A percentile compares a stretch with the other conserved stretches of the same genome.
phyloP scores from a whole-genome alignment of 2,797 vertebrate species.

The Alca torda region DNA sequence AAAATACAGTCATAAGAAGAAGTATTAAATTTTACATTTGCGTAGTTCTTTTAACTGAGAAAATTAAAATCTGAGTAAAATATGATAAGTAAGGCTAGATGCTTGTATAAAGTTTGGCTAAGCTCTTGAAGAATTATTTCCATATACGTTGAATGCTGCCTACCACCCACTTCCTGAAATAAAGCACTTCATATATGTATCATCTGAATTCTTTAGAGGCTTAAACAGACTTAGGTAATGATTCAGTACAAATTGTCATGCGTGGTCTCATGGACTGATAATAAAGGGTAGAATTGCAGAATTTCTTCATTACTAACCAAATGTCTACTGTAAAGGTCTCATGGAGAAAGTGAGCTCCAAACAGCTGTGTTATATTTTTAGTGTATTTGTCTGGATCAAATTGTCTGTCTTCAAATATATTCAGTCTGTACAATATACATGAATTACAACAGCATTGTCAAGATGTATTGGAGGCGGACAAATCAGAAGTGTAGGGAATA shows the following conservation, averaged over 20 bases:
- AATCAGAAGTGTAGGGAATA: slow-evolving; percentile 51
- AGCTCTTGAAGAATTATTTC: background rate
- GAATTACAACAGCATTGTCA: slow-evolving; percentile 53
- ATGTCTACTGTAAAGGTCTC: background rate
- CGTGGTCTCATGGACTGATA: background rate
- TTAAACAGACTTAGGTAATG: background rate
- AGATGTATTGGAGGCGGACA: slow-evolving; percentile 29
- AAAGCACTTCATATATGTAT: background rate
- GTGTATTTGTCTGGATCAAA: slow-evolving; percentile 41
- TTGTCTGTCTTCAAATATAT: slow-evolving; percentile 35
- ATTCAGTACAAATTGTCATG: background rate
- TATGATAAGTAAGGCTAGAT: background rate
- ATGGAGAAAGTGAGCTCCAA: background rate
- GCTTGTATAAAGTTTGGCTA: background rate
- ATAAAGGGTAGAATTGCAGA: background rate
- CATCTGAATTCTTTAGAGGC: background rate
- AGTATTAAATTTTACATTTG: background rate
- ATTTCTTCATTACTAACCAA: background rate
- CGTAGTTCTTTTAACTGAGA: background rate
- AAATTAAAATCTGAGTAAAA: background rate
- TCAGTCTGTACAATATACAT: background rate
- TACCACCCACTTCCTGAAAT: background rate
- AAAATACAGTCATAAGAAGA: background rate
- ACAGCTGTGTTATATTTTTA: slow-evolving; percentile 56
- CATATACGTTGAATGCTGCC: background rate